These are phyloP conservation scores for Pao palembangensis DNA, from an alignment of 2,113 vertebrate species.

Conservation along the genomic window DNA sequence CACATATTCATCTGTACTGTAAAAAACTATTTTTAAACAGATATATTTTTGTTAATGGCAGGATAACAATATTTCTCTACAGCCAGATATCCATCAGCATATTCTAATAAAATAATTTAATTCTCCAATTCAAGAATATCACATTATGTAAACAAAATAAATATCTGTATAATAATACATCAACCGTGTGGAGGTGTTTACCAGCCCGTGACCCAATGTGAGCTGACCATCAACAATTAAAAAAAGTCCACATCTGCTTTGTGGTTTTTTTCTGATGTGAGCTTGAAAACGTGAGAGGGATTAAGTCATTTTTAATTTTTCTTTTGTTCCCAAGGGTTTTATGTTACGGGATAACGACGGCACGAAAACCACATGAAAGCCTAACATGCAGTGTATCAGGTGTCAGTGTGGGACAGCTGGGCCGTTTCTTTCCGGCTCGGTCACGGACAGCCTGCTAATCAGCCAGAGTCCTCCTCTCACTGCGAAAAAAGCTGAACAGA, in stretches of 20 bases:
- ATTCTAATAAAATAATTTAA: too few relatives aligned
- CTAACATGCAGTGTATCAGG: conserved; percentile 52
- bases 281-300: conserved; percentile 24
- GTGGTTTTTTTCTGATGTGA: conserved; percentile 20
- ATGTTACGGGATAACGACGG: conserved; percentile 41
- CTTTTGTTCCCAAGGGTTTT: conserved; percentile 42
- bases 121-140: too few relatives aligned
- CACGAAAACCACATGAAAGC: conserved; percentile 64
- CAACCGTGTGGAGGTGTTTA: too few relatives aligned
- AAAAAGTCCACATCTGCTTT: conserved; percentile 32
- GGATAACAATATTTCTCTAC: too few relatives aligned
- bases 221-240: conserved; percentile 5
- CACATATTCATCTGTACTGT: too few relatives aligned
- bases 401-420: conserved; percentile 53
- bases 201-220: too few relatives aligned
- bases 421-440: conserved; percentile 26
- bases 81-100: too few relatives aligned
- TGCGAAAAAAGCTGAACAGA: conserved; percentile 65
- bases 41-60: too few relatives aligned
- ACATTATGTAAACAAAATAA: too few relatives aligned
- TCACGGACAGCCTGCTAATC: conserved; percentile 32
- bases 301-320: conserved; percentile 37
- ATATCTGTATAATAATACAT: too few relatives aligned
- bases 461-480: conserved; percentile 71
- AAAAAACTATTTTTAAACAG: too few relatives aligned